A percentile compares a stretch with the other conserved stretches of the same genome.
These are phyloP conservation scores for Anguilla marmorata DNA, from an alignment of 2,797 vertebrate genomes.

Conservation along the genomic window DNA sequence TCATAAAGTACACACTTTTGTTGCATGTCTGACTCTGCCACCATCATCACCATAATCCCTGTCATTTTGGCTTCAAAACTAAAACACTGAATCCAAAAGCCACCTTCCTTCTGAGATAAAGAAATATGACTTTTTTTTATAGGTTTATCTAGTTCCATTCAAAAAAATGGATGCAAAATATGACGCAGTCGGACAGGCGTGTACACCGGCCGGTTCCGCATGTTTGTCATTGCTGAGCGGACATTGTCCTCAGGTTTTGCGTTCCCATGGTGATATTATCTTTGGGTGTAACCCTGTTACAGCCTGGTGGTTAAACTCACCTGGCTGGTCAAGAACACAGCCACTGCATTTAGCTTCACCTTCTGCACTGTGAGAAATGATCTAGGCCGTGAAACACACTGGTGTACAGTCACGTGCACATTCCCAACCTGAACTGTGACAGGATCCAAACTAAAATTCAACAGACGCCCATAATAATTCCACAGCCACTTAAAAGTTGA, in stretches of 20 bases:
- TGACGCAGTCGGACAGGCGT: neutral
- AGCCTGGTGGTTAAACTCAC: neutral
- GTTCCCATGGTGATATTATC: conserved; percentile 14
- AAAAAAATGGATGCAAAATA: neutral
- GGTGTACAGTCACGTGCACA: neutral
- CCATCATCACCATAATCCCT: neutral
- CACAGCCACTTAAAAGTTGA: neutral
- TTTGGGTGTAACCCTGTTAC: neutral
- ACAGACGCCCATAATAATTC: neutral
- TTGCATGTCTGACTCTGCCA: neutral
- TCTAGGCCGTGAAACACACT: neutral
- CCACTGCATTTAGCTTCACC: neutral
- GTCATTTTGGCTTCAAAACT: neutral
- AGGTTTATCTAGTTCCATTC: no score
- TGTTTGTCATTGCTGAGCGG: neutral
- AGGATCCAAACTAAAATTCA: neutral
- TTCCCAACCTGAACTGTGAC: neutral
- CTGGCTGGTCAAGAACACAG: neutral
- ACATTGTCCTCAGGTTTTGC: neutral
- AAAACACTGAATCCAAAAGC: neutral
- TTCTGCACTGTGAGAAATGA: neutral
- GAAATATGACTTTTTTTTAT: neutral
- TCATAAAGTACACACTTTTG: neutral
- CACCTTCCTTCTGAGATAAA: neutral
- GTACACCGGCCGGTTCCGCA: neutral